Percentiles rank a stretch among this genome's conserved stretches.
phyloP scores from a whole-genome alignment of 1,140 invertebrate species.

The Brachionus rubens region DNA sequence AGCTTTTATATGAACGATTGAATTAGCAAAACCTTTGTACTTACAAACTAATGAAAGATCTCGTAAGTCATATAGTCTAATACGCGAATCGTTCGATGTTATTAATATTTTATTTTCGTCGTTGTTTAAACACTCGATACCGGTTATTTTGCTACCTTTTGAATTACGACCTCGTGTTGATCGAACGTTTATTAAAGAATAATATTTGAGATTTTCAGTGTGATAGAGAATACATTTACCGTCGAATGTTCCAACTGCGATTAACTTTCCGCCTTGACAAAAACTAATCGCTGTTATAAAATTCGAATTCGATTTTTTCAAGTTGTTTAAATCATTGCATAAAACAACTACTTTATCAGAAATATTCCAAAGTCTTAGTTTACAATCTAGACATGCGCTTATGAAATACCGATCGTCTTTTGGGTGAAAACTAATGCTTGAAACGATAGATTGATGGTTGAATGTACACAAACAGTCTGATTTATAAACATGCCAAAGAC shows the following conservation, averaged over 20 bases:
- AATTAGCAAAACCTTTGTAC: slow-evolving; percentile 88
- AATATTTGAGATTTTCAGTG: slow-evolving; percentile 92
- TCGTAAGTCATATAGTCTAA: slow-evolving; percentile 89
- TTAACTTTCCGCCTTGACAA: slow-evolving; percentile 93
- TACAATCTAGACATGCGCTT: slow-evolving; percentile 89
- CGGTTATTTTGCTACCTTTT: slow-evolving; percentile 88
- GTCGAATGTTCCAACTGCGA: slow-evolving; percentile 90
- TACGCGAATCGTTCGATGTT: slow-evolving; percentile 94
- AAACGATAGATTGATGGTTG: slow-evolving; percentile 97
- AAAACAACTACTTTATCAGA: slow-evolving; percentile 84
- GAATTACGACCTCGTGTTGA: slow-evolving; percentile 90
- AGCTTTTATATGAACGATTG: slow-evolving; percentile 94
- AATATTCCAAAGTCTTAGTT: slow-evolving; percentile 96
- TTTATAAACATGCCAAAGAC: slow-evolving; percentile 92
- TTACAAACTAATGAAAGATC: slow-evolving; percentile 93
- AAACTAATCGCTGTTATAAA: slow-evolving; percentile 96
- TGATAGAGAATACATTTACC: slow-evolving; percentile 96
- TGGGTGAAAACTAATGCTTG: slow-evolving; percentile 95
- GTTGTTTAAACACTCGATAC: slow-evolving; percentile 80
- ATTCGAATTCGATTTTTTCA: slow-evolving; percentile 66
- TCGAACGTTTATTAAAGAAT: slow-evolving; percentile 91
- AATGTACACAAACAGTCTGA: slow-evolving; percentile 96
- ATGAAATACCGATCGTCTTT: slow-evolving; percentile 89
- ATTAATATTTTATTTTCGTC: slow-evolving; percentile 68
- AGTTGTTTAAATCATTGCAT: slow-evolving; percentile 60